Evolutionary conservation across 2,888 invertebrate genomes (phyloP), one percentile per base, ranked within the genome.

Genomic region (Brachylomia viminalis): DNA sequence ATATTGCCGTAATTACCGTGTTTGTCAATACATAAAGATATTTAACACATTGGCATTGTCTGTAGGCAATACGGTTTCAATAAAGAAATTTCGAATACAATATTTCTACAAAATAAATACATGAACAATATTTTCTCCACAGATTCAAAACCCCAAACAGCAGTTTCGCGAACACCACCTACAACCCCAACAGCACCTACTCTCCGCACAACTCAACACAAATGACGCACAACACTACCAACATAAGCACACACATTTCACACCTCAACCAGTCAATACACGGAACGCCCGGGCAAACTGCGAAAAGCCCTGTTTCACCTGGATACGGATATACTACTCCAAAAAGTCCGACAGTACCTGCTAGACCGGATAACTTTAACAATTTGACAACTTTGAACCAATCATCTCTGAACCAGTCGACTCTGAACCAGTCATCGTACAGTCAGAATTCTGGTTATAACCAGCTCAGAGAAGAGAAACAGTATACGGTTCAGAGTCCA

Each of bases 131-230:
- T 30, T 52, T 54, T 58, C 8, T 30, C 56, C 13, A 75, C 86
- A 84, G 87, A 75, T 92, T 95, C 84, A 95, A 95, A 80, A 92
- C 94, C 0, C 94, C 95, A 0, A 95, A 92, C 80, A 95, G 94
- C 88, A 96, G 95, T 56, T 96, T 95, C 91, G 93, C 89, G 8
- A 96, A 96, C 92, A 96, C 96, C 0, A 96, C 96, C 0, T 96
- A 95, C 92, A 94, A 94, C 15, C 96, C 96, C 0, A 96, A 96
- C 93, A 95, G 94, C 82, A 94, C 95, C 0, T 94, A 92, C 89
- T 91, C 93, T 0, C 90, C 93, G 0, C 93, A 94, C 74, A 89
- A 94, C 73, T 88, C 90, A 77, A 90, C 90, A 0, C 89, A 91
- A 0, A 89, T 80, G 1, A 79, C 86, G 0, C 84, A 64, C 45